Conservation (phyloP, 2,113 vertebrate species). For the Columba janthina region DNA sequence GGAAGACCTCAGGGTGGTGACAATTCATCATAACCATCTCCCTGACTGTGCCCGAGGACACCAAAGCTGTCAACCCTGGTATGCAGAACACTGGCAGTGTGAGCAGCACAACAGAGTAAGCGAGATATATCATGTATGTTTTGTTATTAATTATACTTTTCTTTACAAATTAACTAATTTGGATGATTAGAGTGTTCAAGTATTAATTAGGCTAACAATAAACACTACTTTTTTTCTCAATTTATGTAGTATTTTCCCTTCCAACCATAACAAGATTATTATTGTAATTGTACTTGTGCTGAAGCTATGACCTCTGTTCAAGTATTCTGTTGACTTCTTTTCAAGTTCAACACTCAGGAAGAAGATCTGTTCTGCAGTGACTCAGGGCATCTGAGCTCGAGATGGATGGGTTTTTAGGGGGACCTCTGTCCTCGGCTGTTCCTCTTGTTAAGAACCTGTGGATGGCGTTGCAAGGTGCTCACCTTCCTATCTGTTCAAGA, state of each 20-base stretch:
- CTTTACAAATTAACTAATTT: not conserved
- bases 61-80: not conserved
- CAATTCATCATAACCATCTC: not conserved
- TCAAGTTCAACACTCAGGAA: not conserved
- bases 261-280: not conserved
- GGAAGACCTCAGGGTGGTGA: not conserved
- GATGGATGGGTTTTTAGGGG: not conserved
- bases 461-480: not conserved
- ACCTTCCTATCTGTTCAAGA: not conserved
- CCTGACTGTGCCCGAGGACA: accelerated
- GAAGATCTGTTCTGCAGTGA: not conserved
- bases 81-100: not conserved
- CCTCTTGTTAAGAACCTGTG: not conserved
- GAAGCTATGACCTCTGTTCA: no score
- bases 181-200: not conserved
- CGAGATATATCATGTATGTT: not conserved
- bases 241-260: not conserved
- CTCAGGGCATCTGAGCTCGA: not conserved
- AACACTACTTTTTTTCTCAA: not conserved
- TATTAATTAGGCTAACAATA: not conserved
- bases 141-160: not conserved
- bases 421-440: not conserved
- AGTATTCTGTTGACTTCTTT: not conserved
- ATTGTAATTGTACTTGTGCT: not conserved
- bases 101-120: not conserved